Percentiles rank a stretch among this genome's conserved stretches.
phyloP scores from a whole-genome alignment of 2,797 vertebrate genomes.

The Melanotaenia pygmaea region DNA sequence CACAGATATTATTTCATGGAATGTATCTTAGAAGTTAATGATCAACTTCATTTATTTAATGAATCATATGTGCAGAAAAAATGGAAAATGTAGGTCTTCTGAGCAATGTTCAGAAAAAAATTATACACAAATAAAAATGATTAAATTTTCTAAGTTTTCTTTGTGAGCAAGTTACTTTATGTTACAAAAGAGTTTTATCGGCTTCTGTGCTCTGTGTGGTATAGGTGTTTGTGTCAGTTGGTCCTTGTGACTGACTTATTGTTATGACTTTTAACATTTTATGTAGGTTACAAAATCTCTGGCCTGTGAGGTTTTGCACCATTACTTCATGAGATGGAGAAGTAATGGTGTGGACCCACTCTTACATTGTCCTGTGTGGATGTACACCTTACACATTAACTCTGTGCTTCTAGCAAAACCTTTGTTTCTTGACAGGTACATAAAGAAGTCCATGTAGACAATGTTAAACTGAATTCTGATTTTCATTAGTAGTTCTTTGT shows the following conservation, averaged over 20 bases:
- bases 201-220: not conserved
- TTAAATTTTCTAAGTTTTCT: not conserved
- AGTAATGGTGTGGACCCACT: not conserved
- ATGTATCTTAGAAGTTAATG: not conserved
- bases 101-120: not conserved
- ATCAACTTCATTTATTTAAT: not conserved
- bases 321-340: not conserved
- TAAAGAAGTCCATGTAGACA: not conserved
- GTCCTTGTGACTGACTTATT: not conserved
- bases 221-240: not conserved
- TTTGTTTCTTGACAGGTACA: not conserved
- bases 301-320: not conserved
- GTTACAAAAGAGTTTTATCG: not conserved
- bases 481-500: not conserved
- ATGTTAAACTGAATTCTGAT: not conserved
- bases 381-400: not conserved
- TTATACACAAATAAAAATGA: too few relatives aligned
- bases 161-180: not conserved
- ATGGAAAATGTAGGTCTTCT: not conserved
- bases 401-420: not conserved
- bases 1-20: not conserved
- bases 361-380: not conserved
- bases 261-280: not conserved
- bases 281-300: not conserved
- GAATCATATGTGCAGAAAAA: not conserved